Base-by-base conservation (phyloP, 2,888 invertebrate species). In the Lissocephala sabroskyi region DNA sequence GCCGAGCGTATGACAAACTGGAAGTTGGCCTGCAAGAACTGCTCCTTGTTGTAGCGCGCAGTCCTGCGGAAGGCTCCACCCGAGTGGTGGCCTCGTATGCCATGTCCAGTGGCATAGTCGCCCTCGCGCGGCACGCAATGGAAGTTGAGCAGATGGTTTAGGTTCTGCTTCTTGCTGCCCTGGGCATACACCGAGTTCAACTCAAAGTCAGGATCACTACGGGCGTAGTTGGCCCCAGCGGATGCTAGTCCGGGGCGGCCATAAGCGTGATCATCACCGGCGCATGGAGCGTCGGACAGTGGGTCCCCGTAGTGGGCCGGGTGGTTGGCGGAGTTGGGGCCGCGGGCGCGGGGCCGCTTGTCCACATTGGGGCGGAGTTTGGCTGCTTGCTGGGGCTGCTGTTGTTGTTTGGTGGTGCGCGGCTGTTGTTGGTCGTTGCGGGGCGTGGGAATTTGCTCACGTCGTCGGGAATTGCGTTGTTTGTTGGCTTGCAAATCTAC, bases 101-200 rank as follows among this genome's bases (percentile, higher is more conserved):
- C 59, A 42, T 58, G 60, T 30, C 66, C 67, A 35, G 64, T 56
- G 62, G 60, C 70, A 67, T 73, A 73, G 28, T 67, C 68, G 30
- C 58, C 17, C 43, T 85, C 89, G 41, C 91, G 87, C 39, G 92
- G 89, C 58, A 90, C 89, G 84, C 93, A 95, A 84, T 92, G 91
- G 86, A 97, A 97, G 86, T 96, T 96, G 78, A 96, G 89, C 89
- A 97, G 89, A 89, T 96, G 95, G 86, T 94, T 96, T 86, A 95
- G 88, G 86, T 93, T 96, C 87, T 93, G 93, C 87, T 95, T 95
- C 86, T 94, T 95, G 85, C 93, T 92, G 86, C 94, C 93, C 84
- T 89, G 89, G 83, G 88, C 87, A 87, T 92, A 90, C 77, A 94
- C 91, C 83, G 94, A 94, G 87, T 93, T 94, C 85, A 90, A 86